Percentiles rank a stretch among this genome's conserved stretches.
phyloP scores from a whole-genome alignment of 2,113 vertebrate genomes.

The Nettapus auritus region DNA sequence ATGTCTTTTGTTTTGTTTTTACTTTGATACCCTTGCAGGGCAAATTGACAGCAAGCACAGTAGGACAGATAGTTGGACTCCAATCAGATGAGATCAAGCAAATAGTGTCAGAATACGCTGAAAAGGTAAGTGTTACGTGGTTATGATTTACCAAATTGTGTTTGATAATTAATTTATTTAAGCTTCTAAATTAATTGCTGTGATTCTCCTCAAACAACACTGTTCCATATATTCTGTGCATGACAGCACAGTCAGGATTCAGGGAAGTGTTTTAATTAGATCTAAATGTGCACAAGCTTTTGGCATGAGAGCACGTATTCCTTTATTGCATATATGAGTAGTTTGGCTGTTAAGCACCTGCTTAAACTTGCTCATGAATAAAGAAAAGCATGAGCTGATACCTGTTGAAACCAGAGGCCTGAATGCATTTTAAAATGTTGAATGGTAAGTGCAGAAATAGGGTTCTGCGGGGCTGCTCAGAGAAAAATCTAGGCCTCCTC shows the following conservation, averaged over 20 bases:
- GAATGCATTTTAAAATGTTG: not conserved
- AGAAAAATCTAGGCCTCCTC: not conserved
- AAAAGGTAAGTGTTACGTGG: slow-evolving; percentile 75
- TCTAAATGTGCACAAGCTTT: not conserved
- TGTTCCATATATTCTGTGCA: not conserved
- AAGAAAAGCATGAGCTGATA: not conserved
- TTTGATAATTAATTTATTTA: not conserved
- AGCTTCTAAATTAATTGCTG: not conserved
- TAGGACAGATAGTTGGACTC: slow-evolving; percentile 95
- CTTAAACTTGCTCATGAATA: not conserved
- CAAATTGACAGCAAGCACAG: slow-evolving; percentile 89
- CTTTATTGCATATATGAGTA: not conserved
- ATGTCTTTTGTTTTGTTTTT: not conserved
- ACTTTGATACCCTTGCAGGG: slow-evolving; percentile 78
- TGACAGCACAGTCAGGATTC: not conserved
- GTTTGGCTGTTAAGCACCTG: not conserved
- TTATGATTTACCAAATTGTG: not conserved
- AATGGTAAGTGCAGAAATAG: not conserved
- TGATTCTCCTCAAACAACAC: not conserved
- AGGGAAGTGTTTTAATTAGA: not conserved
- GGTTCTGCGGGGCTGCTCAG: not conserved
- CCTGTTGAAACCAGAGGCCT: not conserved
- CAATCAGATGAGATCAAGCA: slow-evolving; percentile 97
- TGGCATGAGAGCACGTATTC: not conserved
- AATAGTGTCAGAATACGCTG: slow-evolving; percentile 93